Conservation (phyloP, 2,888 invertebrate genomes). For the Brachypalpus laphriformis region DNA sequence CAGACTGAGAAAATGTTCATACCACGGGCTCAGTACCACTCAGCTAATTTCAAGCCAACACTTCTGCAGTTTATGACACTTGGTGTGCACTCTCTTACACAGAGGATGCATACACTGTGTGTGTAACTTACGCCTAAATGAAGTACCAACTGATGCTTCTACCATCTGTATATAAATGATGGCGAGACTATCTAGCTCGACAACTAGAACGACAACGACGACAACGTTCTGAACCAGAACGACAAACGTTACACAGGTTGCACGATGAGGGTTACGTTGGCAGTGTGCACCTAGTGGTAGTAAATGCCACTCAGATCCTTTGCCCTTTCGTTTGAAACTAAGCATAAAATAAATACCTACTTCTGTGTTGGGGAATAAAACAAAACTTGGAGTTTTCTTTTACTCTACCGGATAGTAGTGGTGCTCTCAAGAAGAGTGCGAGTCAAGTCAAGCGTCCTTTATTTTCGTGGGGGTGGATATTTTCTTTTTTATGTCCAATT, state of each 20-base stretch:
- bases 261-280: neutral
- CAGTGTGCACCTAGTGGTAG: constrained; percentile 18
- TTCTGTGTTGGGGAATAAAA: constrained; percentile 11
- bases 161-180: constrained; percentile 46
- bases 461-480: constrained; percentile 2
- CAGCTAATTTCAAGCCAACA: constrained; percentile 55
- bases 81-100: constrained; percentile 23
- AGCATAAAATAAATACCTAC: constrained; percentile 58
- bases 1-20: constrained; percentile 23
- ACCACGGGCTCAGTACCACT: constrained; percentile 36
- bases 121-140: constrained; percentile 34
- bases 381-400: constrained; percentile 22
- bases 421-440: constrained; percentile 14
- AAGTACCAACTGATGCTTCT: constrained; percentile 53
- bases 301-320: constrained; percentile 37
- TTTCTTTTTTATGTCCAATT: neutral
- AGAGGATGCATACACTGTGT: constrained; percentile 2
- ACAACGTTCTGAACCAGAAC: constrained; percentile 27
- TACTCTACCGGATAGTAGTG: constrained; percentile 5
- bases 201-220: neutral
- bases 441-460: constrained; percentile 34
- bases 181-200: constrained; percentile 28
- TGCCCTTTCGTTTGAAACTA: constrained; percentile 27
- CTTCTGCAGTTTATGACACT: constrained; percentile 53
- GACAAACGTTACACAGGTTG: constrained; percentile 35